Evolutionary conservation across 2,797 vertebrate genomes (phyloP).

Genomic region (Sebastes glaucus): DNA sequence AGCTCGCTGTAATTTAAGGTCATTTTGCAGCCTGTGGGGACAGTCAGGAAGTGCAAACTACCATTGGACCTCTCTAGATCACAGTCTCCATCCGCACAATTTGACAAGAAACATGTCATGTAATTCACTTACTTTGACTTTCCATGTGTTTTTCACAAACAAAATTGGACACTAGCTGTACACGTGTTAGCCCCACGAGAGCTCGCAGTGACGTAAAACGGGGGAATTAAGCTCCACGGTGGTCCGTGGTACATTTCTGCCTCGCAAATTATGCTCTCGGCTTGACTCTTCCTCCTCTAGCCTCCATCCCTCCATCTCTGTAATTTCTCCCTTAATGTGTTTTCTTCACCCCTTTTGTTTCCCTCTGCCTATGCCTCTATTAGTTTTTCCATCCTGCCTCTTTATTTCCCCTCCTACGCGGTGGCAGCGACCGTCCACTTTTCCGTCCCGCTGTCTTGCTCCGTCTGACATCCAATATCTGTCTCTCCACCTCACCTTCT

Average conservation of each 20-base stretch:
- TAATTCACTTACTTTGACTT: constrained; percentile 27
- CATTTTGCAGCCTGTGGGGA: constrained; percentile 50
- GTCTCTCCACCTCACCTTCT: neutral
- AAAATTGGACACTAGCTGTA: constrained; percentile 4
- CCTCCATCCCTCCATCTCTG: constrained; percentile 27
- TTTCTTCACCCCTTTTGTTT: constrained; percentile 15
- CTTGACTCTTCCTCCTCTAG: constrained; percentile 49
- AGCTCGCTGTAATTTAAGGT: constrained; percentile 59
- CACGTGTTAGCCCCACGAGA: constrained; percentile 23
- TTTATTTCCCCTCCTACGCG: neutral
- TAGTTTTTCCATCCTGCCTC: neutral
- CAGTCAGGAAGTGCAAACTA: constrained; percentile 44
- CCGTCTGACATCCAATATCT: constrained; percentile 13
- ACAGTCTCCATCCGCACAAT: constrained; percentile 11
- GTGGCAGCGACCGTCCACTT: neutral
- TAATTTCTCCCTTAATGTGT: constrained; percentile 43
- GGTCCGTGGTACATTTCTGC: constrained; percentile 39
- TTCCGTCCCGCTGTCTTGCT: constrained; percentile 1
- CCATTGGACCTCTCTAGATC: constrained; percentile 30
- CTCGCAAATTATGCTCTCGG: constrained; percentile 51
- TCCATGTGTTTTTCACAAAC: neutral
- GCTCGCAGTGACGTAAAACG: constrained; percentile 33
- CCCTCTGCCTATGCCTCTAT: neutral
- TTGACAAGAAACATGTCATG: constrained; percentile 22
- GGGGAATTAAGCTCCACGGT: constrained; percentile 43